A percentile compares a stretch with the other conserved stretches of the same genome.
Conservation (phyloP, 2,797 vertebrate genomes). For the Macropus fuliginosus region DNA sequence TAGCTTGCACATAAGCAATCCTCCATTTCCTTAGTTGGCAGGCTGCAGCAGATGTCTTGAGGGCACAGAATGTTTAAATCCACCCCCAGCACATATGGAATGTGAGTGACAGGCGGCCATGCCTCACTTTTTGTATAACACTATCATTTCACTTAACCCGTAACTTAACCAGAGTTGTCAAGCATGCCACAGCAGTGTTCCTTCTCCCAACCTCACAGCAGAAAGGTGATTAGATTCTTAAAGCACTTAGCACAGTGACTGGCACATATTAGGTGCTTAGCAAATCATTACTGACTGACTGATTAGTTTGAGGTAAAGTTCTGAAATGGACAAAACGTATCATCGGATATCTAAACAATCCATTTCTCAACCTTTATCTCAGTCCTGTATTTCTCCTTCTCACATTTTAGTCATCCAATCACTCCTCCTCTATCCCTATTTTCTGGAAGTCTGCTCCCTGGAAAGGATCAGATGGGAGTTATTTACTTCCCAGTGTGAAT, state of each 20-base stretch:
- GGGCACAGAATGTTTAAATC: not conserved
- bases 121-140: not conserved
- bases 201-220: not conserved
- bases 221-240: not conserved
- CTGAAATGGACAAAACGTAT: not conserved
- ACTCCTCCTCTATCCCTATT: not conserved
- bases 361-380: not conserved
- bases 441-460: not conserved
- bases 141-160: not conserved
- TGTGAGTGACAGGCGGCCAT: not conserved
- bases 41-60: not conserved
- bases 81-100: constrained; percentile 1
- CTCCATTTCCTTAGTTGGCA: not conserved
- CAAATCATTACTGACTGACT: not conserved
- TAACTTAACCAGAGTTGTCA: not conserved
- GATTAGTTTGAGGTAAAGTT: not conserved
- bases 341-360: not conserved
- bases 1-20: not conserved
- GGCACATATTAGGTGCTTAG: not conserved
- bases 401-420: not conserved
- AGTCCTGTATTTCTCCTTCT: not conserved
- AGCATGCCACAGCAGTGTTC: not conserved
- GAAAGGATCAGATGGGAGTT: not conserved
- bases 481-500: not conserved
- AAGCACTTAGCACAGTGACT: not conserved